Conservation (phyloP, 2,888 invertebrate species). For the Sisyra terminalis region DNA sequence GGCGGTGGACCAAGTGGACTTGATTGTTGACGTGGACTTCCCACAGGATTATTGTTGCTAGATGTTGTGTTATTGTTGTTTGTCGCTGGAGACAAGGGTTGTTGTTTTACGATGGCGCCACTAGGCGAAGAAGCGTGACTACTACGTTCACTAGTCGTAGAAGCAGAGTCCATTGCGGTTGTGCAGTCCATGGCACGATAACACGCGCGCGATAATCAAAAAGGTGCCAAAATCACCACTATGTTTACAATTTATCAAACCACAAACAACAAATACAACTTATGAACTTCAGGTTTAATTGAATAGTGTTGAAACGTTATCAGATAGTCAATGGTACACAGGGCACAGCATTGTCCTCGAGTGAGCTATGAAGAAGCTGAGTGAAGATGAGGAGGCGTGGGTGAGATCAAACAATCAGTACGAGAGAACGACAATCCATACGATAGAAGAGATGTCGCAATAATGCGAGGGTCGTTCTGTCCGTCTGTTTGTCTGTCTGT, state of each 20-base stretch:
- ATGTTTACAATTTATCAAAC: background rate
- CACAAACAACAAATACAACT: too few relatives aligned
- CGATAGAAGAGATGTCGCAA: conserved; percentile 26
- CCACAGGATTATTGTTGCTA: conserved; percentile 23
- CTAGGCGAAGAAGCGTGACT: conserved; percentile 36
- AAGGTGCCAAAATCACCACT: conserved; percentile 6
- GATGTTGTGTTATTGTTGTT: conserved; percentile 20
- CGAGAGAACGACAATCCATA: conserved; percentile 11
- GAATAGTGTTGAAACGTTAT: too few relatives aligned
- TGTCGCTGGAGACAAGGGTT: conserved; percentile 29
- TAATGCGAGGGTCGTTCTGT: conserved; percentile 19
- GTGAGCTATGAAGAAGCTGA: too few relatives aligned
- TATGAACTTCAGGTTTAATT: too few relatives aligned
- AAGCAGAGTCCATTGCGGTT: conserved; percentile 36
- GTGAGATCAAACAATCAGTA: too few relatives aligned
- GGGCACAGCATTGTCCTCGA: too few relatives aligned
- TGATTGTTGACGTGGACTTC: conserved; percentile 25
- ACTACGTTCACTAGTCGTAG: conserved; percentile 38
- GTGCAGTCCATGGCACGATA: conserved; percentile 11
- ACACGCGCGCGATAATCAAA: conserved; percentile 10
- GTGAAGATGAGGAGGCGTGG: too few relatives aligned
- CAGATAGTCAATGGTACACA: too few relatives aligned
- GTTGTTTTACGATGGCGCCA: conserved; percentile 26
- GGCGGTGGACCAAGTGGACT: conserved; percentile 29
- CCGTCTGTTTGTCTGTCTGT: conserved; percentile 25